Conservation (phyloP, 2,113 vertebrate species). For the Nothoprocta perdicaria region DNA sequence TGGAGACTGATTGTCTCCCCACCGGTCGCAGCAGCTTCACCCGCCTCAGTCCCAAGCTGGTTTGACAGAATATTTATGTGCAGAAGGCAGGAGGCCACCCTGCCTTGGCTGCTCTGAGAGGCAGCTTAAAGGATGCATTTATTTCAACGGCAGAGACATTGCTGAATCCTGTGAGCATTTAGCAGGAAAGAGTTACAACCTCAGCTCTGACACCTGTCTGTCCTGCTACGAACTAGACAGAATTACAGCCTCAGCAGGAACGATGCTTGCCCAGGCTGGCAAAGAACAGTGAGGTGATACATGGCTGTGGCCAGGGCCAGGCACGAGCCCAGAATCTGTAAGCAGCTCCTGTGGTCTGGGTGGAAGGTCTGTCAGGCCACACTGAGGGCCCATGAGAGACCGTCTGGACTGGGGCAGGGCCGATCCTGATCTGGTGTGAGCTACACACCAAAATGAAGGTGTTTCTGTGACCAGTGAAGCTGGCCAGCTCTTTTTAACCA, state of each 20-base stretch:
- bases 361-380: neutral
- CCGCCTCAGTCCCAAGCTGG: slow-evolving; percentile 9
- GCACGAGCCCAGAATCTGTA: neutral
- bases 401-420: neutral
- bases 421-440: neutral
- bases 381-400: neutral
- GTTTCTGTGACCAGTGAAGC: neutral
- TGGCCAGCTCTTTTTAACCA: neutral
- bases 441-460: neutral
- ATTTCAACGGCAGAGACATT: slow-evolving; percentile 12
- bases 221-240: neutral
- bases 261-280: neutral
- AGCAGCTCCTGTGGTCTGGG: neutral
- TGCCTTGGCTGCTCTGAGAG: neutral
- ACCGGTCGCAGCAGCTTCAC: neutral
- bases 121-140: slow-evolving; percentile 11
- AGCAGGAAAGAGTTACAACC: neutral
- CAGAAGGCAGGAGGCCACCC: slow-evolving; percentile 37
- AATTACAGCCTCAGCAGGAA: neutral
- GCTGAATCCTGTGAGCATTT: slow-evolving; percentile 5
- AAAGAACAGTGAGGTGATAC: neutral
- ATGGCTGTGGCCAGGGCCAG: neutral
- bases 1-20: slow-evolving; percentile 22
- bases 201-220: neutral
- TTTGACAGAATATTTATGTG: slow-evolving; percentile 39